Percentiles rank a stretch among this genome's conserved stretches.
phyloP scores from a whole-genome alignment of 2,888 invertebrate species.

The Aspidiotus destructor region DNA sequence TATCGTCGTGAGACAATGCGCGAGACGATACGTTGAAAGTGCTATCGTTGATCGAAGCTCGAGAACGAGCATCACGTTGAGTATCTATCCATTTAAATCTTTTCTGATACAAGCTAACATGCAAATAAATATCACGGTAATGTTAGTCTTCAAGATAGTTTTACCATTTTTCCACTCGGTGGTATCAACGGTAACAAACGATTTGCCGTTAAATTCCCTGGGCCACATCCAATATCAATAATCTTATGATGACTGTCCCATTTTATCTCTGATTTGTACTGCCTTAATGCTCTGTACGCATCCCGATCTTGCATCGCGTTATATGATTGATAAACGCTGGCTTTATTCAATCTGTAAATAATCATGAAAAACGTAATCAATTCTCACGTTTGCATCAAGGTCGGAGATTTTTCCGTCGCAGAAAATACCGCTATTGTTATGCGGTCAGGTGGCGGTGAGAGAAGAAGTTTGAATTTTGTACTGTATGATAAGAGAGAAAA shows the following conservation, averaged over 20 bases:
- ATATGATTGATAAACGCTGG: constrained; percentile 56
- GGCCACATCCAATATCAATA: constrained; percentile 41
- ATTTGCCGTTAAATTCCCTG: constrained; percentile 40
- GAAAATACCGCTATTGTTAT: too few relatives aligned
- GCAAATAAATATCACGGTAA: neutral
- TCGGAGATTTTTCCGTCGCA: too few relatives aligned
- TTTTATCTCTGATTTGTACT: constrained; percentile 50
- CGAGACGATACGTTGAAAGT: too few relatives aligned
- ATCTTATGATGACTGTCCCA: constrained; percentile 50
- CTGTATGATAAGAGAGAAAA: too few relatives aligned
- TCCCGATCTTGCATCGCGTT: constrained; percentile 60
- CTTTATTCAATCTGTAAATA: constrained; percentile 43
- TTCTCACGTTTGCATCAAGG: too few relatives aligned
- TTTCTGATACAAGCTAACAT: neutral
- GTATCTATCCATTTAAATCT: too few relatives aligned
- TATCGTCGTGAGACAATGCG: too few relatives aligned
- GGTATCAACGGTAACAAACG: constrained; percentile 55
- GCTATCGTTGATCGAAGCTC: too few relatives aligned
- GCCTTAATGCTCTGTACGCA: constrained; percentile 53
- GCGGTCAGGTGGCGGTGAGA: too few relatives aligned
- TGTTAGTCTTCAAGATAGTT: neutral
- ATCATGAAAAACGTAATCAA: too few relatives aligned
- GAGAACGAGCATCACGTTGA: too few relatives aligned
- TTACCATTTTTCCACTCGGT: constrained; percentile 36
- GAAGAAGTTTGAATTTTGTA: too few relatives aligned